Conservation (phyloP, 2,797 vertebrate genomes). For the Rousettus madagascariensis region DNA sequence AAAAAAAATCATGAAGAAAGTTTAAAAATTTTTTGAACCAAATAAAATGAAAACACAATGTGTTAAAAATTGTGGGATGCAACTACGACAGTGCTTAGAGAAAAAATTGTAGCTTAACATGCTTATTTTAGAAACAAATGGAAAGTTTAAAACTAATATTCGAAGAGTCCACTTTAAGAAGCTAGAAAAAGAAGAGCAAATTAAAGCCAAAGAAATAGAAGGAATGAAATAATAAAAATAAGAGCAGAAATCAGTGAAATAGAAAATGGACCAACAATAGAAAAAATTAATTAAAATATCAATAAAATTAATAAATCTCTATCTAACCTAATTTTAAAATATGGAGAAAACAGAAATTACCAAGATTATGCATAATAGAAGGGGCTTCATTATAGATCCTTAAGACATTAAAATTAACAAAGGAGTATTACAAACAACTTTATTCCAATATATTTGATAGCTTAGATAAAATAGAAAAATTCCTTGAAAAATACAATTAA, state of each 20-base stretch:
- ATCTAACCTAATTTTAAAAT: not conserved
- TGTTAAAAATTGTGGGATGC: not conserved
- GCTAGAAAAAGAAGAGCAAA: not conserved
- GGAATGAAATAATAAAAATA: not conserved
- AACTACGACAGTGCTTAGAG: not conserved
- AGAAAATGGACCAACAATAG: not conserved
- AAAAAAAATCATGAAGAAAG: not conserved
- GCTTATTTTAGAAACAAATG: not conserved
- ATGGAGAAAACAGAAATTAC: not conserved
- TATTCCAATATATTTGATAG: not conserved
- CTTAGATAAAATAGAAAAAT: not conserved
- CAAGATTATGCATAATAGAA: not conserved
- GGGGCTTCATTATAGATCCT: not conserved
- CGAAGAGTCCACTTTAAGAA: not conserved
- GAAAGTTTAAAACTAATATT: not conserved
- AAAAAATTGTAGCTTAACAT: not conserved
- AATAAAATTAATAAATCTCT: not conserved
- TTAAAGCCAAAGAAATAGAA: not conserved
- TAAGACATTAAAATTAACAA: not conserved
- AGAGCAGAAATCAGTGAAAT: not conserved
- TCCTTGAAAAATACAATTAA: not conserved
- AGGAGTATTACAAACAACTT: not conserved
- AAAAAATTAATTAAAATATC: not conserved
- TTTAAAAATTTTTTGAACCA: not conserved
- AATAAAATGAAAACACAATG: not conserved